These are phyloP conservation scores for Aspidoscelis tigris DNA, from an alignment of 2,113 vertebrate species.

Conservation along the genomic window DNA sequence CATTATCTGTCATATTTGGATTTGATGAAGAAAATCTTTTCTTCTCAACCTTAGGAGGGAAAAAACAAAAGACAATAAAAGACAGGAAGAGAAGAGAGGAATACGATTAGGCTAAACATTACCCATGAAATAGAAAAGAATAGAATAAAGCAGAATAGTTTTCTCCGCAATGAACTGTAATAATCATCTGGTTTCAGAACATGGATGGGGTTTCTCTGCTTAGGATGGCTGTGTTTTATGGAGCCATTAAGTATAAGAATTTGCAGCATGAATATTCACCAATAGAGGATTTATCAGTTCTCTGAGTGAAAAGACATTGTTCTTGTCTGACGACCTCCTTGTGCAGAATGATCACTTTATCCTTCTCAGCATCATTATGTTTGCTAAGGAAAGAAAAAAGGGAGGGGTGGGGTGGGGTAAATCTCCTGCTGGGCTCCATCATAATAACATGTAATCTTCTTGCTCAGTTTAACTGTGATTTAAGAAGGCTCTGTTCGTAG, in stretches of 20 bases:
- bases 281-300: slow-evolving; percentile 52
- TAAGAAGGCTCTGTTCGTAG: slow-evolving; percentile 74
- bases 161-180: slow-evolving; percentile 20
- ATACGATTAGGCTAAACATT: slow-evolving; percentile 48
- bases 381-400: slow-evolving; percentile 58
- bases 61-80: not conserved
- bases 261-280: slow-evolving; percentile 44
- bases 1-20: slow-evolving; percentile 20
- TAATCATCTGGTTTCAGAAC: slow-evolving; percentile 42
- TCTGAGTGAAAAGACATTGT: slow-evolving; percentile 62
- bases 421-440: slow-evolving; percentile 77
- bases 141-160: not conserved
- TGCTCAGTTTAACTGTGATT: slow-evolving; percentile 80
- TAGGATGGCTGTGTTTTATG: slow-evolving; percentile 37
- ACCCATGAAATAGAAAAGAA: slow-evolving; percentile 28
- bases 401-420: not conserved
- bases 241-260: slow-evolving; percentile 57
- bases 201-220: slow-evolving; percentile 42
- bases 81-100: slow-evolving; percentile 19
- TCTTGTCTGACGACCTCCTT: slow-evolving; percentile 75
- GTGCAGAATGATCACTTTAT: slow-evolving; percentile 73
- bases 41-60: not conserved
- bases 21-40: slow-evolving; percentile 43
- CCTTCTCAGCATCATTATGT: slow-evolving; percentile 78
- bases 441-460: slow-evolving; percentile 83